Conservation (phyloP, 2,888 invertebrate genomes). For the Agrypnus murinus region DNA sequence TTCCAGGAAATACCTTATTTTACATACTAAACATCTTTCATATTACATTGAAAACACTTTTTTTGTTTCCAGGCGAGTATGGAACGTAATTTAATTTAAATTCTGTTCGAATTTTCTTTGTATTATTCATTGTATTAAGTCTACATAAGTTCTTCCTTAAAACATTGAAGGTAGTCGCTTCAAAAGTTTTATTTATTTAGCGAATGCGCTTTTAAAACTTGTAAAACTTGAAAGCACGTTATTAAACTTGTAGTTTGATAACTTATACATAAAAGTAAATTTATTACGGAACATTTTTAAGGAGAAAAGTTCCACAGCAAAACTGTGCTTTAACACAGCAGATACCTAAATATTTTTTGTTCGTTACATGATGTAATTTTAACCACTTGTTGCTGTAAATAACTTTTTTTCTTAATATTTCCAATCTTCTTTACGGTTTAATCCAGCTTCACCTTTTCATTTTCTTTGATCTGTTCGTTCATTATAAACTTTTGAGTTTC, state of each 20-base stretch:
- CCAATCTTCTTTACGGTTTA: too few species aligned
- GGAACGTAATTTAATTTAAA: background rate
- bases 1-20: too few species aligned
- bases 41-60: too few species aligned
- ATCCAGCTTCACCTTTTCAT: background rate
- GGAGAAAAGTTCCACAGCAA: background rate
- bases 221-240: background rate
- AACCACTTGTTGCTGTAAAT: background rate
- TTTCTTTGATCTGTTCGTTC: background rate
- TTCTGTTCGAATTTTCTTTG: background rate
- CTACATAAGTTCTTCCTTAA: background rate
- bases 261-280: too few species aligned
- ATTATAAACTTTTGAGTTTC: background rate
- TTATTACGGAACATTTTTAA: background rate
- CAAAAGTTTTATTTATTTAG: background rate
- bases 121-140: background rate
- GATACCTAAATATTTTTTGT: too few species aligned
- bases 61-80: too few species aligned
- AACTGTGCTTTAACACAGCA: too few species aligned
- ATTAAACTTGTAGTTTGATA: too few species aligned
- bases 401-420: too few species aligned
- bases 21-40: too few species aligned
- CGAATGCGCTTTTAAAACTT: background rate
- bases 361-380: background rate
- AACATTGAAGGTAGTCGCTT: background rate